Percentiles rank a stretch among this genome's conserved stretches.
Evolutionary conservation across 2,797 vertebrate species (phyloP).

Genomic region (Sebastes trivittatus): DNA sequence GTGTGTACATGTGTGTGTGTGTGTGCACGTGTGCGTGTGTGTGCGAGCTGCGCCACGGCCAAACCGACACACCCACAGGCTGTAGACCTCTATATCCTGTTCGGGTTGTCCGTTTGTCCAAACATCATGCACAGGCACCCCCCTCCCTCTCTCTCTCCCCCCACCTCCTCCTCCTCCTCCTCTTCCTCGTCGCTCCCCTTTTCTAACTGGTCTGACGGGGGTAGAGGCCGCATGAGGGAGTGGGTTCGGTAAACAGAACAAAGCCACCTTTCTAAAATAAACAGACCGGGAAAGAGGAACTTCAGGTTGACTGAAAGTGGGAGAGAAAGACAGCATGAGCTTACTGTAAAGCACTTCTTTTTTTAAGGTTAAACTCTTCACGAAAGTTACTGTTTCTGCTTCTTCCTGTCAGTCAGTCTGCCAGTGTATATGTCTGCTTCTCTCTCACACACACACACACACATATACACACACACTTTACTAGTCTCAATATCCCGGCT

Average conservation of each 20-base stretch:
- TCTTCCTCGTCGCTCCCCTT: slow-evolving; percentile 53
- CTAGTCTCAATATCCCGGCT: slow-evolving; percentile 31
- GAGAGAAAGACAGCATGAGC: slow-evolving; percentile 27
- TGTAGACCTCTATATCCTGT: slow-evolving; percentile 86
- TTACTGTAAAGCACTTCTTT: slow-evolving; percentile 29
- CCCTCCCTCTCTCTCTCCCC: neutral
- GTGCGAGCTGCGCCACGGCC: slow-evolving; percentile 64
- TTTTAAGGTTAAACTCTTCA: slow-evolving; percentile 38
- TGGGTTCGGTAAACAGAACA: slow-evolving; percentile 73
- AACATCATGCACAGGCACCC: slow-evolving; percentile 63
- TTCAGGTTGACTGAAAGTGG: slow-evolving; percentile 55
- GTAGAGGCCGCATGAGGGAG: slow-evolving; percentile 60
- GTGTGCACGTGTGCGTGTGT: slow-evolving; percentile 58
- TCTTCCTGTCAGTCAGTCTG: slow-evolving; percentile 40
- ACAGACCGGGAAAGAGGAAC: slow-evolving; percentile 66
- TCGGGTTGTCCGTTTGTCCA: slow-evolving; percentile 82
- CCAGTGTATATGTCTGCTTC: neutral
- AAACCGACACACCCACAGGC: slow-evolving; percentile 84
- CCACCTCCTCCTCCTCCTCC: neutral
- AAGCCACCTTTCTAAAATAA: slow-evolving; percentile 80
- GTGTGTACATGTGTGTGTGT: slow-evolving; percentile 48
- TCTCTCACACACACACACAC: neutral
- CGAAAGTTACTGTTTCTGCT: slow-evolving; percentile 33
- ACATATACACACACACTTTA: slow-evolving; percentile 11
- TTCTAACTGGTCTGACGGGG: slow-evolving; percentile 71